Conservation (phyloP, 2,888 invertebrate genomes). For the Bellardia pandia region DNA sequence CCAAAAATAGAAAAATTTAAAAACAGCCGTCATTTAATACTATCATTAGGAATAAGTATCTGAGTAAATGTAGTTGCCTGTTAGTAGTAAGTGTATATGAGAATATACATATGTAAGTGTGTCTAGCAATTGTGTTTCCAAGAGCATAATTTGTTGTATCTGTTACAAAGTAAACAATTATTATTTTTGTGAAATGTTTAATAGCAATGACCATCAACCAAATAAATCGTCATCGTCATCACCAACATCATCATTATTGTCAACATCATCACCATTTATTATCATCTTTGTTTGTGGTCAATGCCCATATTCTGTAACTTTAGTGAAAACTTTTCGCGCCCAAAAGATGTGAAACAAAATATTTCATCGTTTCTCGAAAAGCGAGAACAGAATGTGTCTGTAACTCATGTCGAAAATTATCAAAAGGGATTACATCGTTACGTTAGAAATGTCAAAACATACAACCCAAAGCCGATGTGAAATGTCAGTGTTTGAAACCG, state of each 20-base stretch:
- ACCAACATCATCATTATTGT: background rate
- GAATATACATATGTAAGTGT: background rate
- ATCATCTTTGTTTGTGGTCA: too few relatives aligned
- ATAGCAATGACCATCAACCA: conserved; percentile 26
- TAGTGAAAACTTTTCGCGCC: too few relatives aligned
- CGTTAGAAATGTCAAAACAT: too few relatives aligned
- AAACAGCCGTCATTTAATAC: conserved; percentile 18
- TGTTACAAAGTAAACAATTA: conserved; percentile 35
- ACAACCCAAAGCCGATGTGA: too few relatives aligned
- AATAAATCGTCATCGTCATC: background rate
- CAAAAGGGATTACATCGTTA: too few relatives aligned
- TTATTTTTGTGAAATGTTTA: conserved; percentile 25
- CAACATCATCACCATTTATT: background rate
- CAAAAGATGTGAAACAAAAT: too few relatives aligned
- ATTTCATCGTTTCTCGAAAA: too few relatives aligned
- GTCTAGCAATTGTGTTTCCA: conserved; percentile 31
- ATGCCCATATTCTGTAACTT: too few relatives aligned
- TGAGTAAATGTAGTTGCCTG: too few relatives aligned
- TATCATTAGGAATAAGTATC: conserved; percentile 20
- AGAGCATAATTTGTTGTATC: conserved; percentile 35
- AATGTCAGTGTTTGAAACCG: too few relatives aligned
- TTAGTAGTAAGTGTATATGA: background rate
- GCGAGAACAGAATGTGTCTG: too few relatives aligned
- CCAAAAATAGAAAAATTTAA: background rate
- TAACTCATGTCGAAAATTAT: too few relatives aligned